These are phyloP conservation scores for Chiridota heheva DNA, from an alignment of 35 echinoderm and acorn worm species.

Conservation along the genomic window DNA sequence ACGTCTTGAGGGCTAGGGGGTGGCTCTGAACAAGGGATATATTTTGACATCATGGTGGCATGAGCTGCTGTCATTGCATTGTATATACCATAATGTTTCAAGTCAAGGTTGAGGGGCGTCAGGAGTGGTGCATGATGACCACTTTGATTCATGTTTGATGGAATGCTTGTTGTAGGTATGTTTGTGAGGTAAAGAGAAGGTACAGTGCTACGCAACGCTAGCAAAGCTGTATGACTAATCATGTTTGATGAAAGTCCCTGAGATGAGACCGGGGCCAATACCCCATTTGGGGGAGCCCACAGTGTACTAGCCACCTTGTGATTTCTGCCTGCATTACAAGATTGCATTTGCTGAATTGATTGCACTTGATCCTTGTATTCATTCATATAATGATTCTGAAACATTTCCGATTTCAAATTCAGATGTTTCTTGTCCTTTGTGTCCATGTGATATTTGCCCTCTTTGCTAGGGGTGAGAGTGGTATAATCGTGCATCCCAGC, in stretches of 20 bases:
- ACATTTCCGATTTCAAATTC: background rate
- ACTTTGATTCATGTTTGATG: background rate
- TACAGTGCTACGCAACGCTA: conserved; percentile 3
- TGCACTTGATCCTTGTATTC: conserved; percentile 41
- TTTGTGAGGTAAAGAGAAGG: conserved; percentile 27
- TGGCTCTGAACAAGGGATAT: conserved; percentile 44
- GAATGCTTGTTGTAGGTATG: background rate
- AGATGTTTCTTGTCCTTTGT: too few species aligned
- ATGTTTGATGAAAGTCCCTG: conserved; percentile 8
- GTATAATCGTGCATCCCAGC: conserved; percentile 78
- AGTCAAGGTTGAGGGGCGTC: conserved; percentile 25
- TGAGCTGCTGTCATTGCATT: conserved; percentile 33
- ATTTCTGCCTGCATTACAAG: conserved; percentile 18
- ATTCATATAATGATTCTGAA: background rate
- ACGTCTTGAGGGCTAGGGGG: conserved; percentile 82
- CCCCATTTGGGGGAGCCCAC: conserved; percentile 11
- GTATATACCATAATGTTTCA: conserved; percentile 63
- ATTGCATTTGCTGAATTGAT: conserved; percentile 50
- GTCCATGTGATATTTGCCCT: too few species aligned
- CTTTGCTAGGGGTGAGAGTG: conserved; percentile 47
- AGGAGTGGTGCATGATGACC: conserved; percentile 4
- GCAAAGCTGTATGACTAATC: conserved; percentile 11
- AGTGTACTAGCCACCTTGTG: background rate
- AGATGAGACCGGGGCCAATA: background rate
- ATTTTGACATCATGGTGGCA: conserved; percentile 39